A percentile compares a stretch with the other conserved stretches of the same genome.
Conservation (phyloP, 2,797 vertebrate genomes). For the Alcedo quadribrachys region DNA sequence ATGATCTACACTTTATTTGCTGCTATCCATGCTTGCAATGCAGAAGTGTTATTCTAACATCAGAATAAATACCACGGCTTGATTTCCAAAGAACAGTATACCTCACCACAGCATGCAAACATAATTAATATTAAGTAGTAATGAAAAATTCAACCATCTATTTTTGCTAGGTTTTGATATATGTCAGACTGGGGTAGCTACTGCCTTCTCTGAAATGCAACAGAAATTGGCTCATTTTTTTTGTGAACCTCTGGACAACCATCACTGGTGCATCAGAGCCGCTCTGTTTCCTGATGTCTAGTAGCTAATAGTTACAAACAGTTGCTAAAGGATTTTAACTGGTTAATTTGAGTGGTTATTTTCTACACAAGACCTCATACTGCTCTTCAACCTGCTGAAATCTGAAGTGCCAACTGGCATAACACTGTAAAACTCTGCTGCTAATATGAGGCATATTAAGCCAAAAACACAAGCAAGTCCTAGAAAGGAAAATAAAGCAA, state of each 20-base stretch:
- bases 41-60: neutral
- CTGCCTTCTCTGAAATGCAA: neutral
- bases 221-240: neutral
- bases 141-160: neutral
- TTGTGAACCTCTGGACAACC: neutral
- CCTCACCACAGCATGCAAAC: neutral
- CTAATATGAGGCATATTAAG: slow-evolving; percentile 51
- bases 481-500: slow-evolving; percentile 38
- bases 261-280: neutral
- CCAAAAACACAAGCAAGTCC: slow-evolving; percentile 53
- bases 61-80: neutral
- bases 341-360: slow-evolving; percentile 49
- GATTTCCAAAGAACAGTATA: slow-evolving; percentile 14
- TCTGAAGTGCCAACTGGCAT: slow-evolving; percentile 62
- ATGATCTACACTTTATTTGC: neutral
- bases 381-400: slow-evolving; percentile 71
- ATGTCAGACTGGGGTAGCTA: neutral
- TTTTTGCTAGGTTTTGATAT: neutral
- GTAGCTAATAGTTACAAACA: neutral
- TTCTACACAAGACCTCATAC: slow-evolving; percentile 57
- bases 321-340: neutral
- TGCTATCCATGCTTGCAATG: neutral
- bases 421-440: slow-evolving; percentile 37
- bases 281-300: neutral
- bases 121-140: neutral